Conservation (phyloP, 2,888 invertebrate genomes). For the Sclerodermus sp. region DNA sequence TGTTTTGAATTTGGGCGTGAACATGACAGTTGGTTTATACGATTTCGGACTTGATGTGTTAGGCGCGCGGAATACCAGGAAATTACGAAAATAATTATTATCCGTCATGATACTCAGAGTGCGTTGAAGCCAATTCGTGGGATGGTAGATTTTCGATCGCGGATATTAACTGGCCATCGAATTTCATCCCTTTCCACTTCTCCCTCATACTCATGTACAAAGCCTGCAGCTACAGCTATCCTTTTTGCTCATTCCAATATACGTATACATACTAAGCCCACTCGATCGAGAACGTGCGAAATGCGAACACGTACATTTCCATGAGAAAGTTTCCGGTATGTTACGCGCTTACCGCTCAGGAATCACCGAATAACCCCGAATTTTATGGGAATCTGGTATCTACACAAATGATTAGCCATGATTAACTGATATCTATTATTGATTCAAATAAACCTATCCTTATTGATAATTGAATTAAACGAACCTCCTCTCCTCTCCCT, state of each 20-base stretch:
- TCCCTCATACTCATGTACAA: neutral
- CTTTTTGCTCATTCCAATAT: no score
- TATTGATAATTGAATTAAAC: no score
- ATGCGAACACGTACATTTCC: slow-evolving; percentile 24
- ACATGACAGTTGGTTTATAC: slow-evolving; percentile 47
- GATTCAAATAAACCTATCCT: no score
- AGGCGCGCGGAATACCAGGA: slow-evolving; percentile 43
- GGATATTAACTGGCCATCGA: slow-evolving; percentile 36
- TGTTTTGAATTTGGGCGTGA: slow-evolving; percentile 43
- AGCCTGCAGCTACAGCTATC: no score
- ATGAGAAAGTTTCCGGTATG: slow-evolving; percentile 19
- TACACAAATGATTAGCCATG: no score
- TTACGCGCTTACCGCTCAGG: slow-evolving; percentile 30
- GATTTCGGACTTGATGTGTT: slow-evolving; percentile 46
- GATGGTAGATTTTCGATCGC: slow-evolving; percentile 30
- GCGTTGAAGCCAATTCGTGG: neutral
- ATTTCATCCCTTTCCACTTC: slow-evolving; percentile 19
- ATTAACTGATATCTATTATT: no score
- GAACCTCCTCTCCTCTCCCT: no score
- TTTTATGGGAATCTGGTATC: no score
- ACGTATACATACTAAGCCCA: neutral
- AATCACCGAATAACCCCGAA: no score
- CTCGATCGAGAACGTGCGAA: slow-evolving; percentile 10
- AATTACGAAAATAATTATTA: slow-evolving; percentile 52
- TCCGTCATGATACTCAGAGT: slow-evolving; percentile 12